Evolutionary conservation across 1,140 invertebrate species (phyloP), one percentile per base, ranked within the genome.

Genomic region (Cydia fagiglandana): DNA sequence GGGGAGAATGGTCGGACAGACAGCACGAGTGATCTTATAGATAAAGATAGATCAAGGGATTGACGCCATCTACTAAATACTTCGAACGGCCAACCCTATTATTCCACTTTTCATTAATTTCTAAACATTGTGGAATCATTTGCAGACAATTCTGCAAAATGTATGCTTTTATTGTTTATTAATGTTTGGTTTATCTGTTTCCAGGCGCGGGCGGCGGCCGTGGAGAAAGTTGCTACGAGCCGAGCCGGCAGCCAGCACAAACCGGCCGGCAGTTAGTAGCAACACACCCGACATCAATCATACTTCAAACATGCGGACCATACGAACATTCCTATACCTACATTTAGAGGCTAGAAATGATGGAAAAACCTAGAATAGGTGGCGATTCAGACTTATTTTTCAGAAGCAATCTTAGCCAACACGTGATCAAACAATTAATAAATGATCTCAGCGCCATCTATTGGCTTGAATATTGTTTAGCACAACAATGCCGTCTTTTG

Each of bases 191-290:
- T 12, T 41, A 41, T 7, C 38, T 47, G 45, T 15, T 88, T 86
- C 34, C 81, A 90, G 88, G 76, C 82, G 2, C 78, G 89, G 76
- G 89, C 88, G 20, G 81, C 84, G 1, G 88, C 87, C 83, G 80
- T 91, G 1, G 88, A 89, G 64, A 89, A 89, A 34, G 84, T 77
- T 30, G 89, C 89, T 13, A 86, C 80, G 64, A 78, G 30, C 24
- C 86, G 76, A 79, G 81, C 81, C 17, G 81, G 80, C n/a, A 78
- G 73, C 38, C 80, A 78, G 15, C 70, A 50, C 12, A 53, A 74
- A 73, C 53, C 77, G 4, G 34, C 77, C 28, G 80, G 6, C 10
- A 80, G 76, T 64, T 85, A 80, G 74, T 73, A 77, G 28, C 45
- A 15, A 53, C 10, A 53, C 4, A 17, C 5, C 50, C 4, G 47